phyloP scores from a whole-genome alignment of 2,113 vertebrate genomes.

The Propithecus coquereli region DNA sequence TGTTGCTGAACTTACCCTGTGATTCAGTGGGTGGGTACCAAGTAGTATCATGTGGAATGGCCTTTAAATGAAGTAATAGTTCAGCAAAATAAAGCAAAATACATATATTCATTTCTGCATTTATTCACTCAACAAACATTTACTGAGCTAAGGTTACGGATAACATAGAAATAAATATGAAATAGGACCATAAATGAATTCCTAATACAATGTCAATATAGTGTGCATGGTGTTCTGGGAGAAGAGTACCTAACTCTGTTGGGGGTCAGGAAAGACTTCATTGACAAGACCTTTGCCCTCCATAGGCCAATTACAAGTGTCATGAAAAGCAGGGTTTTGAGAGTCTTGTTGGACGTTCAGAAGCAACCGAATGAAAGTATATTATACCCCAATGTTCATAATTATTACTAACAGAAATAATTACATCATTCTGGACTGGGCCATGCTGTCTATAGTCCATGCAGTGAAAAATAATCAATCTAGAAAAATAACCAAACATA shows the following conservation, averaged over 20 bases:
- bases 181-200: not conserved
- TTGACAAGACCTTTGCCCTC: not conserved
- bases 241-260: not conserved
- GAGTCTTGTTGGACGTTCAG: not conserved
- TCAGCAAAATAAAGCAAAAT: not conserved
- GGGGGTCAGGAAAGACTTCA: not conserved
- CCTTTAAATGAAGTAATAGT: not conserved
- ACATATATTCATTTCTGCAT: not conserved
- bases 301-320: not conserved
- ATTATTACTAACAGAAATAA: conserved; percentile 4
- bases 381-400: not conserved
- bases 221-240: not conserved
- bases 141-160: not conserved
- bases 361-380: not conserved
- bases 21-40: not conserved
- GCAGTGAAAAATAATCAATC: not conserved
- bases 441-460: not conserved
- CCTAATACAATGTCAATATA: not conserved
- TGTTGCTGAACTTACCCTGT: not conserved
- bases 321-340: not conserved
- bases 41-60: not conserved
- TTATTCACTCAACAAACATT: not conserved
- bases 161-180: not conserved
- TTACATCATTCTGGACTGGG: not conserved
- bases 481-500: conserved; percentile 15